Evolutionary conservation across 2,797 vertebrate species (phyloP).

Genomic region (Meda fulgida): DNA sequence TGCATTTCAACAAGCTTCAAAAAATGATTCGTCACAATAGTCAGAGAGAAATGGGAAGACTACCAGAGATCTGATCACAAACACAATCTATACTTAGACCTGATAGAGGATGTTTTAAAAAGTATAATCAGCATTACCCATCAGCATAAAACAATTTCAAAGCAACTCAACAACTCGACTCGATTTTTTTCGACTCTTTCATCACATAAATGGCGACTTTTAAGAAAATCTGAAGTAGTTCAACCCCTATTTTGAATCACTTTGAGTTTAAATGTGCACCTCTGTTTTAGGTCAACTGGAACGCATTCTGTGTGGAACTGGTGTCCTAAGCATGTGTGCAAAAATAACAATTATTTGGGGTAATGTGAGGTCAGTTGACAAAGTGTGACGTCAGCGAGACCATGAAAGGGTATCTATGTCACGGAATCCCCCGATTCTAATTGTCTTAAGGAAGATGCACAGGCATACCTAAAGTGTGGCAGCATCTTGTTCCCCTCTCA

Average conservation of each 20-base stretch:
- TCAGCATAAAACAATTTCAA: background rate
- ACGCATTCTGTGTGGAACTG: background rate
- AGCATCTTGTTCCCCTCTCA: background rate
- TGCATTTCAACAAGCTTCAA: background rate
- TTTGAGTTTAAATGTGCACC: background rate
- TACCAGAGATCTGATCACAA: conserved; percentile 65
- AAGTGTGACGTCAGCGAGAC: background rate
- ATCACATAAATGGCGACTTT: no score
- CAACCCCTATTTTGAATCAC: background rate
- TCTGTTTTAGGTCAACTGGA: background rate
- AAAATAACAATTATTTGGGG: background rate
- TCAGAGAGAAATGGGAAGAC: conserved; percentile 64
- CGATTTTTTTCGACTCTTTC: no score
- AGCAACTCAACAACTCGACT: background rate
- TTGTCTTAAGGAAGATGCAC: background rate
- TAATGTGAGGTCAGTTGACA: background rate
- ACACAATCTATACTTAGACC: conserved; percentile 63
- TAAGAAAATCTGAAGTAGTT: background rate
- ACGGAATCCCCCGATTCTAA: background rate
- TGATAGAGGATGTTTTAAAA: conserved; percentile 55
- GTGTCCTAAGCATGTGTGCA: background rate
- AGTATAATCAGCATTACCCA: conserved; percentile 21
- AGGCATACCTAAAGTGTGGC: background rate
- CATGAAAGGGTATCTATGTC: background rate
- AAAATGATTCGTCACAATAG: conserved; percentile 67